These are phyloP conservation scores for Charadrius vociferus DNA, from an alignment of 2,113 vertebrate species.

Conservation along the genomic window DNA sequence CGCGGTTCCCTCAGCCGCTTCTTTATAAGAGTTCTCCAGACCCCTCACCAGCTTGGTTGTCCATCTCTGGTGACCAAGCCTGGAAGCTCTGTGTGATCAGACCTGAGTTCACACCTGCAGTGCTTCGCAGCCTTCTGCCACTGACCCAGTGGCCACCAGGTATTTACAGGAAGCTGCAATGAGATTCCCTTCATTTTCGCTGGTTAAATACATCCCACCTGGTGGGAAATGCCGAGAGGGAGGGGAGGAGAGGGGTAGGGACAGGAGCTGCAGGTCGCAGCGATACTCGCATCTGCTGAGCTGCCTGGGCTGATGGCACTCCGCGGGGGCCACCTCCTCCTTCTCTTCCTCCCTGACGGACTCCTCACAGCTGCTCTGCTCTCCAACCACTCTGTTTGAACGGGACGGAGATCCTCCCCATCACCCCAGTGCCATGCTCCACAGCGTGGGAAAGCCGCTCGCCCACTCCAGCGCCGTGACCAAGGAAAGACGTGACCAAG, in stretches of 20 bases:
- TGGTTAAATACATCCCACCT: slow-evolving; percentile 3
- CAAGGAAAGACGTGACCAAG: background rate
- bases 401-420: background rate
- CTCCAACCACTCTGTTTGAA: background rate
- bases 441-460: background rate
- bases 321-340: background rate
- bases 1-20: background rate
- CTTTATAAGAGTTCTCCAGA: background rate
- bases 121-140: background rate
- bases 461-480: too few relatives aligned
- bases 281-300: background rate
- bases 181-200: background rate
- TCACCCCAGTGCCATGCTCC: background rate
- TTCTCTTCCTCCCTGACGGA: background rate
- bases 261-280: background rate
- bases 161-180: background rate
- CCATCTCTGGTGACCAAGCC: background rate
- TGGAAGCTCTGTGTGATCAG: background rate
- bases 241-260: background rate
- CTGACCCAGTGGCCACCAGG: background rate
- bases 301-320: background rate
- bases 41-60: background rate
- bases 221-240: background rate
- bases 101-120: background rate
- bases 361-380: background rate